Evolutionary conservation across 2,797 vertebrate genomes (phyloP), one percentile per base, ranked within the genome.

Genomic region (Scomberomorus guttatus): DNA sequence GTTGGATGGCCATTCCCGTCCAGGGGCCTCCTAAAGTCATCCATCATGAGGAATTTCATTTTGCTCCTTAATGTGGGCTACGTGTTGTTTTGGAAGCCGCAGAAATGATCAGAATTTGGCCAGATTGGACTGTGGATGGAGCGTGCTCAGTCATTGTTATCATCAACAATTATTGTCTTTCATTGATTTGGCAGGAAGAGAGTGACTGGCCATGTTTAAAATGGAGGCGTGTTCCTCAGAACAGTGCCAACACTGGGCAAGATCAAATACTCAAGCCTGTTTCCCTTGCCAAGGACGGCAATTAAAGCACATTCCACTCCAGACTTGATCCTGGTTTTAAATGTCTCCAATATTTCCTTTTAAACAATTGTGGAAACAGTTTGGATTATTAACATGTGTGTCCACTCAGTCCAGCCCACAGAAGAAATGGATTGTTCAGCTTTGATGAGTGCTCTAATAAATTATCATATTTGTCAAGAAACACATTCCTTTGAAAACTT

Each of bases 301-400:
- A 95, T 95, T 95, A 94, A 90, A 89, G 87, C 82, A 74, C 93
- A 94, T 95, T 95, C 93, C 90, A 85, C 32, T 64, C 83, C 87
- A 58, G 89, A 86, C 80, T 80, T 59, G 67, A 93, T 87, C 75
- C 89, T 67, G 91, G 94, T 93, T 94, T 94, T 91, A 92, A 95
- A 95, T 91, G 90, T 91, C 92, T 95, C 92, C 90, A 87, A 94
- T 94, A 94, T 94, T 95, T 94, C 89, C 90, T 94, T 94, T 94
- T 93, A 94, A 95, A 93, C 92, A 91, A 93, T 92, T 89, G 91
- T 93, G 92, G 94, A 94, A 95, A 94, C 91, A 89, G 85, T 89
- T 91, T 85, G 89, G 92, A 96, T 95, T 94, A 94, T 94, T 95
- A 94, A 94, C 95, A 96, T 94, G 92, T 95, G 94, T 93, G 89